Conservation (phyloP, 1,140 invertebrate species). For the Aleiodes sp. region DNA sequence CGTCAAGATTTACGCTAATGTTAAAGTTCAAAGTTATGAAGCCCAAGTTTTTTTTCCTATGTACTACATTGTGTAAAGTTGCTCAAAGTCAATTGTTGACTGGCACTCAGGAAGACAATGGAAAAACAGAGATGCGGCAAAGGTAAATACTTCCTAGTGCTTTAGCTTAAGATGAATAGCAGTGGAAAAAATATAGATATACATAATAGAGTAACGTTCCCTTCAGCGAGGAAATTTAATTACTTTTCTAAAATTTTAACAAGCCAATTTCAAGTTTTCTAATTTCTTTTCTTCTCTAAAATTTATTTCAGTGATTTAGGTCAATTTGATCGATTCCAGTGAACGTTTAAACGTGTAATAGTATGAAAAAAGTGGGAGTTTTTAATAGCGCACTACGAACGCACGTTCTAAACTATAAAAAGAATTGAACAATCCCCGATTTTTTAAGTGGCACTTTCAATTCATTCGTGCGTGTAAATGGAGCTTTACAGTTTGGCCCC, state of each 20-base stretch:
- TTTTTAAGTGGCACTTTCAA: background rate
- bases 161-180: no score
- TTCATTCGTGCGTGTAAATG: slow-evolving; percentile 12
- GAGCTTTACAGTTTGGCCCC: no score
- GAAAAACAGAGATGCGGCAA: background rate
- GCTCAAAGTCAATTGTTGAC: background rate
- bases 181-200: background rate
- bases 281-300: background rate
- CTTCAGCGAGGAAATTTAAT: background rate
- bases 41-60: no score
- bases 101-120: background rate
- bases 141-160: background rate
- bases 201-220: background rate
- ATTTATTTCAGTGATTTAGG: slow-evolving; percentile 5
- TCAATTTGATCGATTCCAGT: slow-evolving; percentile 30
- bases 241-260: background rate
- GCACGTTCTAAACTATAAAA: background rate
- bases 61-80: no score
- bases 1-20: no score
- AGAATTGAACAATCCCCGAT: background rate
- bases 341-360: slow-evolving; percentile 35
- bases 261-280: slow-evolving; percentile 1
- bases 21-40: no score
- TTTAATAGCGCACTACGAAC: background rate
- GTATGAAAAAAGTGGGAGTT: background rate